Conservation (phyloP, 2,113 vertebrate species). For the Colius striatus region DNA sequence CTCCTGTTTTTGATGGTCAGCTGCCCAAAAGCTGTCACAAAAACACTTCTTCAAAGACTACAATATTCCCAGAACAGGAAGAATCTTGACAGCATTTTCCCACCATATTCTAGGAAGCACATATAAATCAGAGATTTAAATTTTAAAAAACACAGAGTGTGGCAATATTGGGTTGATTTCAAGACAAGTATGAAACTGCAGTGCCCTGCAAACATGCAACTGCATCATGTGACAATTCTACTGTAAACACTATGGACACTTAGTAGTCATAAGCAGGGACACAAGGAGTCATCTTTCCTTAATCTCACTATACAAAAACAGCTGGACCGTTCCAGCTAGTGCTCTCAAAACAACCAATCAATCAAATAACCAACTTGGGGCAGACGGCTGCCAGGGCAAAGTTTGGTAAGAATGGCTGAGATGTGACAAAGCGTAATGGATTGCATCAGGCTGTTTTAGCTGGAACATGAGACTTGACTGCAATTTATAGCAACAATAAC, state of each 20-base stretch:
- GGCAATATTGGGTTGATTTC: neutral
- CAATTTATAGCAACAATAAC: fast-evolving
- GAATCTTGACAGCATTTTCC: neutral
- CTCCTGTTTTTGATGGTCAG: neutral
- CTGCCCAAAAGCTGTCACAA: neutral
- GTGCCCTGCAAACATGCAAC: neutral
- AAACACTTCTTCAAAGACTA: neutral
- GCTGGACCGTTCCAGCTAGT: neutral
- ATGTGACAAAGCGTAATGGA: neutral
- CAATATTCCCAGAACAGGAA: neutral
- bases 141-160: neutral
- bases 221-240: neutral
- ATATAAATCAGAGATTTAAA: neutral
- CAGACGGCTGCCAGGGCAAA: neutral
- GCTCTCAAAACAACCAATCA: neutral
- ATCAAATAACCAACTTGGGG: neutral
- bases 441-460: neutral
- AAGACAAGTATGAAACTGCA: neutral
- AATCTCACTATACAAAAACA: neutral
- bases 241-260: neutral
- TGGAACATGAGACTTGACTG: fast-evolving
- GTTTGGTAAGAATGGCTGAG: neutral
- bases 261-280: neutral
- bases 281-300: neutral
- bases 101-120: neutral